Evolutionary conservation across 2,888 invertebrate genomes (phyloP), one percentile per base, ranked within the genome.

Genomic region (Conchocele bisecta): DNA sequence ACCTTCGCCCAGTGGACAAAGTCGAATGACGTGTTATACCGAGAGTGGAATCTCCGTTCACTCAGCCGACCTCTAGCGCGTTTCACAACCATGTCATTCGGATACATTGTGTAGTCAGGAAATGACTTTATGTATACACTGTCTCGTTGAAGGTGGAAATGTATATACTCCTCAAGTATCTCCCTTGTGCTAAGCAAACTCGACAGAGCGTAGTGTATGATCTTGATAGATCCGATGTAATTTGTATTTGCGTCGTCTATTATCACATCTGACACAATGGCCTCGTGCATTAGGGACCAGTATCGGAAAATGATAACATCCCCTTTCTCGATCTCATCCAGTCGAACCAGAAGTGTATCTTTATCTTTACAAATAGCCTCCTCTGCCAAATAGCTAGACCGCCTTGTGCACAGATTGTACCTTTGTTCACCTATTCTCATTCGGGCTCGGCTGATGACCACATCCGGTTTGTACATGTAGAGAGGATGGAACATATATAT

Each of bases 1-100:
- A 72, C 72, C n/a, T 60, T 61, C n/a, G 72, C 66, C 72, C 72
- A 72, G 22, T 67, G 67, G 6, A 58, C 72, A 17, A 72, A 39
- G 22, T 66, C 57, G 42, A 37, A 63, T 5, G 72, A 67, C 6
- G 61, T 66, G 35, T 72, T 72, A 3, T 41, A 29, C 9, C 31
- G 26, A 0, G 37, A 9, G 5, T 39, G 42, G 35, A 58, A 67
- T 20, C 57, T 39, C 26, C 41, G 50, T 24, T 72, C 67, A 11
- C 66, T 67, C 13, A 61, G 15, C 17, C 72, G 50, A 3, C 29
- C 6, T 22, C 17, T 13, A 5, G 72, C 72, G 33, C 72, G 33
- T 28, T 61, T 20, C 5, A 67, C 28, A 4, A 66, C 56, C 13
- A 48, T 24, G 0, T 29, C 24, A 2, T 13, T 6, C 22, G 72